phyloP scores from a whole-genome alignment of 2,888 invertebrate species.

The Dastarcus helophoroides region DNA sequence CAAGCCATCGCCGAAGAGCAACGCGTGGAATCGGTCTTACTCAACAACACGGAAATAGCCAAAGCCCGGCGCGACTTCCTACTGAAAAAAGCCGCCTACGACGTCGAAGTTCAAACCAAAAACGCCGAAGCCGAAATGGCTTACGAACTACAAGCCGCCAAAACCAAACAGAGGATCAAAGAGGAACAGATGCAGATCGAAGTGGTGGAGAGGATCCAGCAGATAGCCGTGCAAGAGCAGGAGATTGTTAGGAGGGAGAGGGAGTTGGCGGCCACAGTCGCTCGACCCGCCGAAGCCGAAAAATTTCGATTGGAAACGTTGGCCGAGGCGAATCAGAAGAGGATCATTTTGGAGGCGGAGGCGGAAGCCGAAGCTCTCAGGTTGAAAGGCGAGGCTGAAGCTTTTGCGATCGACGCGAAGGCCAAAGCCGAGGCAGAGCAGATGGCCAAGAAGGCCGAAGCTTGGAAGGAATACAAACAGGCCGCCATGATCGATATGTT shows the following conservation, averaged over 20 bases:
- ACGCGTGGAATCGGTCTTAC: constrained; percentile 84
- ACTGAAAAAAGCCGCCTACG: constrained; percentile 92
- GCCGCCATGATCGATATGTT: constrained; percentile 94
- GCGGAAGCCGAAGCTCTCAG: constrained; percentile 83
- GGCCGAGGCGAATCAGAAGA: constrained; percentile 79
- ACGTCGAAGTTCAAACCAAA: constrained; percentile 90
- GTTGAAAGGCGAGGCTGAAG: constrained; percentile 76
- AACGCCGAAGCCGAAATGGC: constrained; percentile 93
- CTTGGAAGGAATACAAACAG: constrained; percentile 87
- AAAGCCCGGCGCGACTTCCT: constrained; percentile 95
- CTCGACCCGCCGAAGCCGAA: constrained; percentile 90
- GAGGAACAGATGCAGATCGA: constrained; percentile 90
- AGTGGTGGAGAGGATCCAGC: constrained; percentile 46
- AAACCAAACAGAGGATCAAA: constrained; percentile 79
- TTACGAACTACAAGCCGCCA: constrained; percentile 86
- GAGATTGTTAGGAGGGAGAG: constrained; percentile 81
- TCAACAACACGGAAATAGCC: constrained; percentile 95
- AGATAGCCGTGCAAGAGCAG: constrained; percentile 87
- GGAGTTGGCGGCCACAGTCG: constrained; percentile 80
- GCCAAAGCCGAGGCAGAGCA: constrained; percentile 91
- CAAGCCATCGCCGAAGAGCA: constrained; percentile 96
- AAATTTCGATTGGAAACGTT: constrained; percentile 78
- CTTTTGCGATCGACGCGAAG: constrained; percentile 82
- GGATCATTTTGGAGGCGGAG: constrained; percentile 81
- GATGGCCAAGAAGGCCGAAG: constrained; percentile 91